Evolutionary conservation across 2,113 vertebrate species (phyloP), one percentile per base, ranked within the genome.

Genomic region (Aptenodytes forsteri): DNA sequence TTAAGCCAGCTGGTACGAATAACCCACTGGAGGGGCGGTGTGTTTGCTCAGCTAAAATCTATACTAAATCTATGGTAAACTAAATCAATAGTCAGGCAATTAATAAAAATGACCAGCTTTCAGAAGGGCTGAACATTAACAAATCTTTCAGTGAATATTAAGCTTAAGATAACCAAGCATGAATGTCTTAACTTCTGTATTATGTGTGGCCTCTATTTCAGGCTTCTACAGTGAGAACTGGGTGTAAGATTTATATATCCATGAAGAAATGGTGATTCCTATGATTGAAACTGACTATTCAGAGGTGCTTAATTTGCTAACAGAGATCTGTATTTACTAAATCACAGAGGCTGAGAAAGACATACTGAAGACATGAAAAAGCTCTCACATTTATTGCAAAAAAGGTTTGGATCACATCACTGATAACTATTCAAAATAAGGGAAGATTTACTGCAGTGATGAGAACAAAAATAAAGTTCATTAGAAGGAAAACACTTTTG

Each of bases 11-110:
- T 65, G 23, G 26, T 29, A 70, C 1, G 1, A 82, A 55, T 38
- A 85, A 82, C 7, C 19, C 36, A 66, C 23, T 46, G n/a, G 42
- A 69, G 9, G 8, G 6, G 5, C 0, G 0, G 7, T 18, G 5
- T 46, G 16, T 64, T 86, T 76, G 3, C 36, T 73, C 29, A 34
- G 8, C 38, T 75, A 30, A 75, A 85, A 66, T 62, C 23, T 75
- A 11, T 44, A 58, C 3, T 62, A 79, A 77, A 78, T 44, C 15
- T 75, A n/a, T n/a, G 82, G 20, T 16, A 73, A 85, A 58, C 23
- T 62, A 66, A 75, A 66, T n/a, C 14, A 59, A 11, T 21, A 40
- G 29, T 44, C 26, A 52, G 9, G 4, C 23, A 65, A 78, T 47
- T 82, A 92, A 25, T 26, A 86, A 79, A 80, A 87, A 87, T n/a